Evolutionary conservation across 2,113 vertebrate species (phyloP), one percentile per base, ranked within the genome.

Genomic region (Otis tarda): DNA sequence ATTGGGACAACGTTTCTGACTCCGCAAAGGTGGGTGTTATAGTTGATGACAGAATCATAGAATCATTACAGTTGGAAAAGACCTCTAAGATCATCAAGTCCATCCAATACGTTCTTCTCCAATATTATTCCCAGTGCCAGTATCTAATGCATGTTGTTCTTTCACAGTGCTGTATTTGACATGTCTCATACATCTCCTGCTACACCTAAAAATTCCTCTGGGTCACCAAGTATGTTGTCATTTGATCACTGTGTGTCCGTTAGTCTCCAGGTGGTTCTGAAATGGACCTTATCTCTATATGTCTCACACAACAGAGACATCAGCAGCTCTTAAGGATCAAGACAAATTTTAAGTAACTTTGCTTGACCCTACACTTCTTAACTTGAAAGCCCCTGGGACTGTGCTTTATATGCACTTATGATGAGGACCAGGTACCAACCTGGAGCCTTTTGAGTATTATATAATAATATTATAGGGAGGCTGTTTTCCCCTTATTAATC

Each of bases 1-100:
- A 99, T 86, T 99, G 99, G 99, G 99, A 99, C 96, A 99, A 98
- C 1, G 98, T 99, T 82, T 99, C 99, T 24, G 99, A 99, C 56
- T 98, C 98, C 21, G 99, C 99, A 75, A 99, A 99, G 99, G 99
- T 99, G 88, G 14, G 95, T 86, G 84, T 90, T 17, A 7, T 22
- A 65, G 53, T 27, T 60, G 24, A 15, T 25, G 22, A 12, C 15
- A 43, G 41, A 43, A 43, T 43, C 41, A 43, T 15, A 43, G 41
- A 43, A 43, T 43, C 41, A 43, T 43, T 43, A 43, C 15, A 16
- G 41, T 43, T 43, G 41, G 41, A 43, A 43, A 43, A 43, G 41
- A 16, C 41, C 14, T 43, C 41, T 43, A 43, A 43, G 41, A 43
- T 43, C 41, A 41, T 41, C 41, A 43, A 43, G 41, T 43, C 41